phyloP scores from a whole-genome alignment of 2,888 invertebrate species.

The Pelosia muscerda region DNA sequence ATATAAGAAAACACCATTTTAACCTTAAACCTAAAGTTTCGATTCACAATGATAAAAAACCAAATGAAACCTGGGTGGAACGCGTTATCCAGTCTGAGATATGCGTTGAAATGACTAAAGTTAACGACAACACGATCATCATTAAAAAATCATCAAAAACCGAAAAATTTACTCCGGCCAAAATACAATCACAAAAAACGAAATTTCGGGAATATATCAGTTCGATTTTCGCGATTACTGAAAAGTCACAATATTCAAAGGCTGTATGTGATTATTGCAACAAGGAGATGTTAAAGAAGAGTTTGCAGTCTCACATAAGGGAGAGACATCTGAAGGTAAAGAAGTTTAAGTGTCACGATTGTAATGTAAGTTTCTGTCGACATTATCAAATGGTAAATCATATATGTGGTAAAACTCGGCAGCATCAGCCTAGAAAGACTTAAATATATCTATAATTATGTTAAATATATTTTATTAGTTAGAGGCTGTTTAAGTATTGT shows the following conservation, averaged over 20 bases:
- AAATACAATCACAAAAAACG: slow-evolving; percentile 25
- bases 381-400: slow-evolving; percentile 70
- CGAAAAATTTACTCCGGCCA: slow-evolving; percentile 24
- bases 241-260: slow-evolving; percentile 64
- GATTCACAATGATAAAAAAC: slow-evolving; percentile 49
- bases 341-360: slow-evolving; percentile 64
- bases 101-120: slow-evolving; percentile 73
- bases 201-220: slow-evolving; percentile 51
- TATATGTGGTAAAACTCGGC: slow-evolving; percentile 55
- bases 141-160: slow-evolving; percentile 60
- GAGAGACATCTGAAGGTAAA: slow-evolving; percentile 69
- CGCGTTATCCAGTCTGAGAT: slow-evolving; percentile 58
- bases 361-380: slow-evolving; percentile 59
- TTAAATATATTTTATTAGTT: too few relatives aligned
- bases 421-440: not conserved
- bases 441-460: not conserved
- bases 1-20: slow-evolving; percentile 69
- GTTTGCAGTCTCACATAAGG: slow-evolving; percentile 67
- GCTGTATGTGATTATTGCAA: slow-evolving; percentile 76
- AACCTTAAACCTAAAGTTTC: slow-evolving; percentile 55
- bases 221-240: slow-evolving; percentile 57
- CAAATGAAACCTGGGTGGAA: slow-evolving; percentile 77
- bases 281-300: slow-evolving; percentile 78
- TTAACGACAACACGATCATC: slow-evolving; percentile 65
- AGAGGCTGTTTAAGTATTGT: too few relatives aligned